phyloP scores from a whole-genome alignment of 1,140 invertebrate species.

The Drosophila pallidifrons region DNA sequence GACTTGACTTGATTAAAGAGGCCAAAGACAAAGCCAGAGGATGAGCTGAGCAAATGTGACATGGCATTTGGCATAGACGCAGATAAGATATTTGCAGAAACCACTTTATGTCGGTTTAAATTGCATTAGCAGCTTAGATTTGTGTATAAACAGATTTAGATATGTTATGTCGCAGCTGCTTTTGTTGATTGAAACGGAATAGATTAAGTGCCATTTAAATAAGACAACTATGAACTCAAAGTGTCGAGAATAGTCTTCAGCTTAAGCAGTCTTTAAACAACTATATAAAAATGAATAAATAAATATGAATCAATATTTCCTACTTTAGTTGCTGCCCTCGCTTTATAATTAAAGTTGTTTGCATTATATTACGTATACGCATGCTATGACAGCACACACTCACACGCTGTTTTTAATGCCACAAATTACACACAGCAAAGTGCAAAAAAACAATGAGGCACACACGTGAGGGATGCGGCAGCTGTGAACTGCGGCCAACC shows the following conservation, averaged over 20 bases:
- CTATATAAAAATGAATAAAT: too few relatives aligned
- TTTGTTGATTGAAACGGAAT: not conserved
- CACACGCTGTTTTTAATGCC: constrained; percentile 28
- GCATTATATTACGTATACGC: constrained; percentile 1
- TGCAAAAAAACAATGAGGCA: constrained; percentile 6
- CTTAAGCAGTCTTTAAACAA: too few relatives aligned
- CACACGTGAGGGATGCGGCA: not conserved
- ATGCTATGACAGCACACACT: constrained; percentile 18
- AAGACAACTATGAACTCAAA: not conserved
- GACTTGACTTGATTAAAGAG: constrained; percentile 14
- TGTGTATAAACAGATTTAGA: not conserved
- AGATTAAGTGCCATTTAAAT: constrained; percentile 1
- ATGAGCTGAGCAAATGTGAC: not conserved
- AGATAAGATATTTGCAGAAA: constrained; percentile 6
- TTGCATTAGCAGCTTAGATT: not conserved
- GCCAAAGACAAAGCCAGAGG: constrained; percentile 11
- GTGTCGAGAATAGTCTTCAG: too few relatives aligned
- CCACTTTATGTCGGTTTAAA: constrained; percentile 1
- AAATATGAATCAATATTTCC: not conserved
- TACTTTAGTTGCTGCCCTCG: constrained; percentile 2
- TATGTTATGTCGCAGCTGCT: not conserved
- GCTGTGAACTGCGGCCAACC: not conserved
- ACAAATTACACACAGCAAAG: constrained; percentile 28
- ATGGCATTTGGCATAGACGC: not conserved
- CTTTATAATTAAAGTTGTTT: constrained; percentile 23